Percentiles rank a stretch among this genome's conserved stretches.
These are phyloP conservation scores for Galaxias olidus DNA, from an alignment of 2,797 vertebrate species.

Conservation along the genomic window DNA sequence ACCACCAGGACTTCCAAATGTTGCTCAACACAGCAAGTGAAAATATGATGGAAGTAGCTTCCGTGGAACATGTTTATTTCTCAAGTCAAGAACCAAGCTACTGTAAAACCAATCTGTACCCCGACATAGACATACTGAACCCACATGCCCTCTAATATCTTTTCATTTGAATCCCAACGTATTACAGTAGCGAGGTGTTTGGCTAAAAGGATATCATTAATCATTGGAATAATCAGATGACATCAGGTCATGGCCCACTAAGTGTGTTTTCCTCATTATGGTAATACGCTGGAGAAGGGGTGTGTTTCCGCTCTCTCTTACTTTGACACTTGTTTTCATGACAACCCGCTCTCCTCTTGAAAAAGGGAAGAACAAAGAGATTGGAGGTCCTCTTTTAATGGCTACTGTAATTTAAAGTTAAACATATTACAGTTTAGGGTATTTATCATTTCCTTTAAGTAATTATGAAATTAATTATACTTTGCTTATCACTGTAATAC, in stretches of 20 bases:
- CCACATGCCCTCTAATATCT: conserved; percentile 32
- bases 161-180: conserved; percentile 72
- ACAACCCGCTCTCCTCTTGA: conserved; percentile 71
- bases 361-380: conserved; percentile 53
- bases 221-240: conserved; percentile 99
- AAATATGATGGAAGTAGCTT: too few relatives aligned
- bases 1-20: too few relatives aligned
- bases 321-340: conserved; percentile 79
- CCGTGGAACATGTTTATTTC: conserved; percentile 4
- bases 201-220: conserved; percentile 96
- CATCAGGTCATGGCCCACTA: conserved; percentile 94
- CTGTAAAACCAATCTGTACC: neutral
- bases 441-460: too few relatives aligned
- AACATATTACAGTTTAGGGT: too few relatives aligned
- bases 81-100: conserved; percentile 25
- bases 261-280: conserved; percentile 99
- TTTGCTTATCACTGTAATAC: too few relatives aligned
- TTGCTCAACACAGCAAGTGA: too few relatives aligned
- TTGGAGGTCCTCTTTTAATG: too few relatives aligned
- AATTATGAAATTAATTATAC: too few relatives aligned
- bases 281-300: conserved; percentile 85
- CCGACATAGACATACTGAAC: neutral
- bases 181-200: conserved; percentile 81
- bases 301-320: conserved; percentile 68
- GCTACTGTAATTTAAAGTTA: too few relatives aligned